Conservation (phyloP, 2,888 invertebrate genomes). For the Amphipyra berbera region DNA sequence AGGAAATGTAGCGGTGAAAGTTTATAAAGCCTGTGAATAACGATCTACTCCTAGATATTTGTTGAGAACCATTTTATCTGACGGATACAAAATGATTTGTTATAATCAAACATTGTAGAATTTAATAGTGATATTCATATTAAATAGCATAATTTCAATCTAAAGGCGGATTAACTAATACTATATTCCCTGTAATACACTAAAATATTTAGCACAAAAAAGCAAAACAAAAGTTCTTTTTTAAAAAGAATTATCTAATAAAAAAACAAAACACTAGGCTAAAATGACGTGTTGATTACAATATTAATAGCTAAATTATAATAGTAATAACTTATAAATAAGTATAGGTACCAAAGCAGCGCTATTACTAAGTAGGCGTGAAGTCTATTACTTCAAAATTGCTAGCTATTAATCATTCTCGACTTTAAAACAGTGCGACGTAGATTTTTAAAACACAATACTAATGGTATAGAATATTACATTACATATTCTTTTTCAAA, state of each 20-base stretch:
- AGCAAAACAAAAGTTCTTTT: not conserved
- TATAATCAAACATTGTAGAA: constrained; percentile 1
- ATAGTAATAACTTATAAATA: constrained; percentile 5
- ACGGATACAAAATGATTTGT: constrained; percentile 21
- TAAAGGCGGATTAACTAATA: constrained; percentile 26
- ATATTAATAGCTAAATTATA: constrained; percentile 2
- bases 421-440: not conserved
- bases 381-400: constrained; percentile 20
- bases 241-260: not conserved
- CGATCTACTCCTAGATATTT: constrained; percentile 38
- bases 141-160: constrained; percentile 5
- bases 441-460: too few relatives aligned
- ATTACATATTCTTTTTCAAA: constrained; percentile 10
- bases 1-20: constrained; percentile 50
- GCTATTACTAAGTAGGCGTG: constrained; percentile 14
- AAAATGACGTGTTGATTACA: not conserved
- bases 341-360: constrained; percentile 35
- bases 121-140: not conserved
- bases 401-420: constrained; percentile 3
- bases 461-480: too few relatives aligned
- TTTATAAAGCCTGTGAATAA: constrained; percentile 37
- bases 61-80: constrained; percentile 12
- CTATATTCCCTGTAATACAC: too few relatives aligned
- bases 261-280: not conserved
- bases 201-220: not conserved